Conservation (phyloP, 2,888 invertebrate species). For the Pachycephus smyrnensis region DNA sequence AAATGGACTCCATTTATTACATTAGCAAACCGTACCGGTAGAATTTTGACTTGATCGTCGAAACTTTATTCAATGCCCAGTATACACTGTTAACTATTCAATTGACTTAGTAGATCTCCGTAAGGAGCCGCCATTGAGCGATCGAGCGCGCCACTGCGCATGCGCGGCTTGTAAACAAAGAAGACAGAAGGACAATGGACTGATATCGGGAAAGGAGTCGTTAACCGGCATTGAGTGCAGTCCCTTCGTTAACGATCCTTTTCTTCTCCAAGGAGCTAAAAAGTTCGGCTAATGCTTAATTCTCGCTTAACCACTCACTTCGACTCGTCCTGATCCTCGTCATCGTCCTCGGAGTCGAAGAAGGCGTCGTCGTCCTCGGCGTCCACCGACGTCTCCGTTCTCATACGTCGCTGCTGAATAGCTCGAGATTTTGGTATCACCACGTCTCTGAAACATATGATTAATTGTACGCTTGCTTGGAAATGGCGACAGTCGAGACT, state of each 20-base stretch:
- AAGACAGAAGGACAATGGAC: neutral
- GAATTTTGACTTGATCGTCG: neutral
- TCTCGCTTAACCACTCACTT: constrained; percentile 50
- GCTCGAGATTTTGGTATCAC: constrained; percentile 70
- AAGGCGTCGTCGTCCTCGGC: constrained; percentile 78
- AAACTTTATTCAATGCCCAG: neutral
- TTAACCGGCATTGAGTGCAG: constrained; percentile 38
- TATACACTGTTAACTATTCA: neutral
- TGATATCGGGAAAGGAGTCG: constrained; percentile 36
- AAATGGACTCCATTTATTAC: neutral
- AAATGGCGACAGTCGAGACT: neutral
- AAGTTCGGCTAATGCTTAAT: neutral
- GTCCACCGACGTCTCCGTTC: constrained; percentile 67
- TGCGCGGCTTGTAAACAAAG: neutral
- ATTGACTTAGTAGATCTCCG: neutral
- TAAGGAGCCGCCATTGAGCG: neutral
- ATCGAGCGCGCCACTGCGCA: neutral
- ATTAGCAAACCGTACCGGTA: neutral
- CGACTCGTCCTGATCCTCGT: constrained; percentile 72
- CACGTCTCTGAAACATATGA: constrained; percentile 66
- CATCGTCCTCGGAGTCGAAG: constrained; percentile 79
- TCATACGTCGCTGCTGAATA: constrained; percentile 69
- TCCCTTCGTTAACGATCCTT: constrained; percentile 38
- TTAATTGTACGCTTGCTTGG: neutral
- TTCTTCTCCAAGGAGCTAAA: neutral